Evolutionary conservation across 2,888 invertebrate genomes (phyloP), one percentile per base, ranked within the genome.

Genomic region (Sympetrum striolatum): DNA sequence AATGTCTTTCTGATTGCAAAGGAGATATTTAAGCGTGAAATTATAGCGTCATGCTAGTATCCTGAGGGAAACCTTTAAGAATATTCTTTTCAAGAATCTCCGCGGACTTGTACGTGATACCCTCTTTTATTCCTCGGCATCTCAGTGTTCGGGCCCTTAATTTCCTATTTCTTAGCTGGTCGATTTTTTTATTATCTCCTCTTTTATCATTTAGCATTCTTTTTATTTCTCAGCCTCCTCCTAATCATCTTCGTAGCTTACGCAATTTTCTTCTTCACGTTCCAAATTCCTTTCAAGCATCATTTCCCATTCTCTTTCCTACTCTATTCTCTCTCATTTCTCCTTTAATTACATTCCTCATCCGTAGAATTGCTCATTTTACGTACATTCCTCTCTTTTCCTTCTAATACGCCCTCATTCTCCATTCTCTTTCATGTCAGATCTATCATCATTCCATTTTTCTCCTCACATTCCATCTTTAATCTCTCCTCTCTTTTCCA

Each of bases 351-450:
- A 5, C 60, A 18, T n/a, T 60, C 22, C 60, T 60, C 60, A 3
- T 60, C 60, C n/a, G 22, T 60, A 3, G 4, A 18, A 18, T 8
- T 60, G 22, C 60, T 60, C 60, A 18, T 60, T n/a, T 60, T n/a
- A 5, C 60, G 22, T n/a, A 3, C 80, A 25, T 3, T 15, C 15
- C 80, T 35, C n/a, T 10, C 79, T 31, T 25, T 2, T 5, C 25
- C 25, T 58, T 12, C 35, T 90, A 86, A 31, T 91, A 91, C 91
- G 90, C 35, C 90, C 91, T 86, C 37, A 10, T 12, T 12, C 60
- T 58, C 48, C 80, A 31, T 53, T 12, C 90, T 22, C 80, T 31
- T 18, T 15, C 37, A 44, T 44, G 4, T 25, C 81, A 18, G 25
- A 80, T 58, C 82, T 31, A 25, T 37, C n/a, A n/a, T 14, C 37